Conservation (phyloP, 2,113 vertebrate genomes). For the Chrysochloris asiatica region DNA sequence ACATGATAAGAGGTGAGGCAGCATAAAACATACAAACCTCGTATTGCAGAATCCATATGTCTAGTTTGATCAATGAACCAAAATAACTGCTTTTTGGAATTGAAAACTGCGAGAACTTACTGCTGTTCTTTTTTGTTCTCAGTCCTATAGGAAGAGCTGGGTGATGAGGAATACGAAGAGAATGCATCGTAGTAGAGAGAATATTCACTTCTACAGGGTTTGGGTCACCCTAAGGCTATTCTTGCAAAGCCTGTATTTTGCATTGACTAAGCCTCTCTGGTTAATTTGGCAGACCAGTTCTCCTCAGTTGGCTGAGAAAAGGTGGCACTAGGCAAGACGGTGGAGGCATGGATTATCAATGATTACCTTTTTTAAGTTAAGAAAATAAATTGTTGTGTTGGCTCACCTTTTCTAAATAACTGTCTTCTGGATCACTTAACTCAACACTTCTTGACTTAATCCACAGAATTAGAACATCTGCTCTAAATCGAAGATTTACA, state of each 20-base stretch:
- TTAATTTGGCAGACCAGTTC: background rate
- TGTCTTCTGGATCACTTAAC: constrained; percentile 62
- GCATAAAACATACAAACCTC: constrained; percentile 57
- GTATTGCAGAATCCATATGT: constrained; percentile 72
- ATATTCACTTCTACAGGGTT: background rate
- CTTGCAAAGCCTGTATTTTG: background rate
- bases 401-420: constrained; percentile 51
- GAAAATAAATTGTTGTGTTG: background rate
- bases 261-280: background rate
- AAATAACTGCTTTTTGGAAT: constrained; percentile 67
- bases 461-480: constrained; percentile 78
- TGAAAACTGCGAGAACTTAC: constrained; percentile 51
- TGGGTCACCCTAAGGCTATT: background rate
- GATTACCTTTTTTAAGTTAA: background rate
- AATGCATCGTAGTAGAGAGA: background rate
- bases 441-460: constrained; percentile 70
- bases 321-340: background rate
- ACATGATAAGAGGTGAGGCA: constrained; percentile 38
- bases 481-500: constrained; percentile 69
- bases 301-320: background rate
- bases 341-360: background rate
- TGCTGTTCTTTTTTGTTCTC: constrained; percentile 67
- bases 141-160: background rate
- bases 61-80: constrained; percentile 71
- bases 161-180: background rate